A percentile compares a stretch with the other conserved stretches of the same genome.
Conservation (phyloP, 2,797 vertebrate species). For the Tiaroga cobitis region DNA sequence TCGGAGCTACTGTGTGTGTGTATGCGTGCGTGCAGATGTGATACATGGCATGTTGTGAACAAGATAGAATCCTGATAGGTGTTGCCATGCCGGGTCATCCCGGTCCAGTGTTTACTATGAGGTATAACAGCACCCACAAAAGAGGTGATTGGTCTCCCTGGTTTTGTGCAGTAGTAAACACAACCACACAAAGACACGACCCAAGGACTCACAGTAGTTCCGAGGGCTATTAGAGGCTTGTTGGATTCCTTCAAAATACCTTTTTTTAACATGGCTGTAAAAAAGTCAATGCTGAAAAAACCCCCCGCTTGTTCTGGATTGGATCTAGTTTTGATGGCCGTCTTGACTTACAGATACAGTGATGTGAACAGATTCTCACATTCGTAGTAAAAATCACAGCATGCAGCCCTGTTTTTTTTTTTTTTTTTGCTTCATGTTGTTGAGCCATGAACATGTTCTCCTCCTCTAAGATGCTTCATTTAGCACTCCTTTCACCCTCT, state of each 20-base stretch:
- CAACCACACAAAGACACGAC: conserved; percentile 59
- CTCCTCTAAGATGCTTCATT: not conserved
- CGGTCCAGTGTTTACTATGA: conserved; percentile 28
- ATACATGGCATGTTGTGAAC: conserved; percentile 29
- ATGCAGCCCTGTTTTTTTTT: not conserved
- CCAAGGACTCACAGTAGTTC: conserved; percentile 62
- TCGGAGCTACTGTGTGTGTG: not conserved
- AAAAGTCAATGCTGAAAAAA: conserved; percentile 67
- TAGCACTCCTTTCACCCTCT: conserved; percentile 11
- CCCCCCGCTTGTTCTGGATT: conserved; percentile 23
- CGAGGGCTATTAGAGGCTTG: conserved; percentile 61
- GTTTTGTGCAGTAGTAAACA: conserved; percentile 27
- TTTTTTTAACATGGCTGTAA: conserved; percentile 72
- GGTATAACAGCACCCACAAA: conserved; percentile 12
- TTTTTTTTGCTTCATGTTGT: not conserved
- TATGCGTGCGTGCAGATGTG: not conserved
- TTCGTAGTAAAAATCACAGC: conserved; percentile 18
- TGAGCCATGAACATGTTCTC: conserved; percentile 19
- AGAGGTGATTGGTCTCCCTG: conserved; percentile 24
- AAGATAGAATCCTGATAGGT: conserved; percentile 41
- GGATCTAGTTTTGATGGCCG: conserved; percentile 25
- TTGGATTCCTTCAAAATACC: conserved; percentile 71
- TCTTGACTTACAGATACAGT: conserved; percentile 22
- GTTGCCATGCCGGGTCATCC: conserved; percentile 35
- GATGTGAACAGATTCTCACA: conserved; percentile 19